phyloP scores from a whole-genome alignment of 2,113 vertebrate species.

The Pipra filicauda region DNA sequence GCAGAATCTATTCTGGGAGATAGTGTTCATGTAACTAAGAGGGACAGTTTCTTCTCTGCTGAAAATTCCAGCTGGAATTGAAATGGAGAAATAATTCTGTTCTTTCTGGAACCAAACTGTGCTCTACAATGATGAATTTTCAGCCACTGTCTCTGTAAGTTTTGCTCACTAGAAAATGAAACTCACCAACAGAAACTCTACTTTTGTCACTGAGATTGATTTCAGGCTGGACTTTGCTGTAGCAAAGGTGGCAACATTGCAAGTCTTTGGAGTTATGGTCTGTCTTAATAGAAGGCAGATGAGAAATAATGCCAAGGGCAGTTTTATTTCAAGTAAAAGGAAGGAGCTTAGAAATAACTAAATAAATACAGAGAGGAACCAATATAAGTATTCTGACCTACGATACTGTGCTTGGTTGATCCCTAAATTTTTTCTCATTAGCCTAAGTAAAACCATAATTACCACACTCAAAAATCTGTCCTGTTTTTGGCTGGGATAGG shows the following conservation, averaged over 20 bases:
- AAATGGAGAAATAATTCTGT: background rate
- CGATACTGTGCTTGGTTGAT: background rate
- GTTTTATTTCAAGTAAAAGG: background rate
- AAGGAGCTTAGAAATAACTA: background rate
- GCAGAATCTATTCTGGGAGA: constrained; percentile 28
- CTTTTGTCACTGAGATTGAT: background rate
- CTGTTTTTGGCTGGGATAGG: background rate
- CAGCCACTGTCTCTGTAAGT: background rate
- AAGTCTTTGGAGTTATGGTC: background rate
- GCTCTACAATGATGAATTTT: background rate
- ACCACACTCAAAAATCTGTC: background rate
- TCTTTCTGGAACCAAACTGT: background rate
- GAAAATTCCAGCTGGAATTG: constrained; percentile 26
- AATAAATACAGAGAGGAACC: background rate
- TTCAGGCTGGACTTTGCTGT: background rate
- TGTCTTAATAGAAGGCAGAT: background rate
- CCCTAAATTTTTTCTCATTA: background rate
- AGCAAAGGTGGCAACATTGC: background rate
- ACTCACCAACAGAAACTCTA: background rate
- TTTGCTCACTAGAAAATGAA: background rate
- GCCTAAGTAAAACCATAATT: background rate
- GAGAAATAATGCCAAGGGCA: background rate
- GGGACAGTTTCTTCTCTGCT: background rate
- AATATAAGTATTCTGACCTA: background rate
- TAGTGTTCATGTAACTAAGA: background rate